Percentiles rank a stretch among this genome's conserved stretches.
phyloP scores from a whole-genome alignment of 2,888 invertebrate genomes.

The Lydus trimaculatus region DNA sequence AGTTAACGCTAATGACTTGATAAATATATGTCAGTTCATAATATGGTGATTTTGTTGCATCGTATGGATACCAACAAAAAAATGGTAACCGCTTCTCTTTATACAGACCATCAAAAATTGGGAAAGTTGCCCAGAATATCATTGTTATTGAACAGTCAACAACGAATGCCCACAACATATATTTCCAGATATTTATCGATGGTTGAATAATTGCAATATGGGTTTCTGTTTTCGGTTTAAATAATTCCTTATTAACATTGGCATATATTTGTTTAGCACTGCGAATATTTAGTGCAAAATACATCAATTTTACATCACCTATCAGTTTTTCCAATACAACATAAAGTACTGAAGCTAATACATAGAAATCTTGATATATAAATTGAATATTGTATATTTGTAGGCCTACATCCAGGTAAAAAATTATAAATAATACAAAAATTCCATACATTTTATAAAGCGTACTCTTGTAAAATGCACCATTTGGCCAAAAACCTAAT shows the following conservation, averaged over 20 bases:
- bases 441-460: background rate
- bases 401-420: background rate
- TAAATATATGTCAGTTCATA: slow-evolving; percentile 24
- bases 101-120: slow-evolving; percentile 6
- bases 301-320: background rate
- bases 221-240: background rate
- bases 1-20: slow-evolving; percentile 17
- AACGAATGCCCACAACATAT: background rate
- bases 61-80: slow-evolving; percentile 23
- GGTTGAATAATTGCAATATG: background rate
- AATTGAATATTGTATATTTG: background rate
- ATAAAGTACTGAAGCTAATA: background rate
- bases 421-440: background rate
- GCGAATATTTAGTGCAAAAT: background rate
- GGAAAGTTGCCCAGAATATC: slow-evolving; percentile 8
- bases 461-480: background rate
- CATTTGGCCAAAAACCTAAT: background rate
- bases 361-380: background rate
- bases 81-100: slow-evolving; percentile 10
- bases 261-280: background rate
- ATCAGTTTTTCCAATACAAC: background rate
- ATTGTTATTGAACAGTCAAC: background rate
- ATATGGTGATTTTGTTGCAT: slow-evolving; percentile 10
- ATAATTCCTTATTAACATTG: background rate
- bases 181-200: background rate